Evolutionary conservation across 2,888 invertebrate genomes (phyloP), one percentile per base, ranked within the genome.

Genomic region (Pristionchus fissidentatus): DNA sequence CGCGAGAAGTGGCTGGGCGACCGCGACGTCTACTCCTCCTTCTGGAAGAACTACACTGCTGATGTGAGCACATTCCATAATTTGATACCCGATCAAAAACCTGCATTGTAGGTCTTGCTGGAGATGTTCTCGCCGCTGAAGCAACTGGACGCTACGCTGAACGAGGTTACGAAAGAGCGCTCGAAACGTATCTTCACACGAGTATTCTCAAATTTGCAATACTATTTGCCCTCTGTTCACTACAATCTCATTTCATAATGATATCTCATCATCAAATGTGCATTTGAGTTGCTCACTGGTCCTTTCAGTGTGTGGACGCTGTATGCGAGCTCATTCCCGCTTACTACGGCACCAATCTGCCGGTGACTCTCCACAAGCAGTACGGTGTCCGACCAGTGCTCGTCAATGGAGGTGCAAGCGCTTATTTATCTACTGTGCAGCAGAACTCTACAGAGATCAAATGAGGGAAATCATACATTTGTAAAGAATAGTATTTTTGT

Each of bases 331-430:
- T 73, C 1, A 26, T n/a, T 3, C 55, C 55, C 38, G 55, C 8
- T 0, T 79, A 79, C 8, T 57, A 22, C 29, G 79, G 79, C 0
- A 22, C 79, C 13, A 79, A 79, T 26, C 57, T 79, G 15, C 38
- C 41, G 26, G 41, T 32, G 10, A 79, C 57, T 8, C 35, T 79
- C 0, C 79, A 79, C 29, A 55, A n/a, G 3, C 79, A 79, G 41
- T 57, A 57, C 41, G 79, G 79, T 26, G 57, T 79, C 15, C 22
- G 41, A 26, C 79, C 79, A 4, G 79, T 79, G 26, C 79, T 79
- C 13, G 79, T 79, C 57, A 55, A 79, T 57, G 79, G 79, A 79
- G 79, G 79, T 77, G 29, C 26, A 10, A 38, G 7, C 13, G 46
- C 46, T 46, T 1, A 1, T 0, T 4, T 38, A 8, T 38, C 38